These are phyloP conservation scores for Proales similis DNA, from an alignment of 1,140 invertebrate genomes.

Conservation along the genomic window DNA sequence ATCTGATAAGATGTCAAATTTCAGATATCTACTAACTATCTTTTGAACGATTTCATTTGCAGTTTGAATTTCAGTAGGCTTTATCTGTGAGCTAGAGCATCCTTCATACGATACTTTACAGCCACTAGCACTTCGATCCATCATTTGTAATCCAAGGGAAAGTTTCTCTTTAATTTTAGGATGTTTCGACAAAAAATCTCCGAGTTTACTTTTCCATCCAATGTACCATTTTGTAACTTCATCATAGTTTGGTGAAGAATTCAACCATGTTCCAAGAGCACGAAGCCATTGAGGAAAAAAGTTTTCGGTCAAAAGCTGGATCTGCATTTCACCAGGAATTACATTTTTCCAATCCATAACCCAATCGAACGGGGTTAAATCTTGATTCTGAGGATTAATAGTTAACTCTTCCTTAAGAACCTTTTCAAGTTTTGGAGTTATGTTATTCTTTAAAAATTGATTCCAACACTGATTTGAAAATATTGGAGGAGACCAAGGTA, in stretches of 20 bases:
- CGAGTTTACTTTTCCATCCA: slow-evolving; percentile 75
- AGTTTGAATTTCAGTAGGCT: neutral
- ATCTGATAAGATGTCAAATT: neutral
- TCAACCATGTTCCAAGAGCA: slow-evolving; percentile 60
- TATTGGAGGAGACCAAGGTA: slow-evolving; percentile 75
- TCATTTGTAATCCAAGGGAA: slow-evolving; percentile 78
- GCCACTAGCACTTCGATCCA: slow-evolving; percentile 67
- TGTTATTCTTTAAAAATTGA: slow-evolving; percentile 76
- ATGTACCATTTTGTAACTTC: slow-evolving; percentile 79
- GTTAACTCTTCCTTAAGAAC: slow-evolving; percentile 58
- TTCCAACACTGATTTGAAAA: slow-evolving; percentile 73
- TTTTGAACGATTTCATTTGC: neutral
- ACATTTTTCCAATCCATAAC: slow-evolving; percentile 77
- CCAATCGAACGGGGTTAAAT: slow-evolving; percentile 68
- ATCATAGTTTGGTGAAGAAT: slow-evolving; percentile 63
- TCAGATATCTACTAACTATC: neutral
- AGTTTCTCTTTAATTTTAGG: slow-evolving; percentile 70
- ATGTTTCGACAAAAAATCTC: slow-evolving; percentile 60
- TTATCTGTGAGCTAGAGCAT: too few relatives aligned
- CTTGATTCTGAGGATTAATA: slow-evolving; percentile 77
- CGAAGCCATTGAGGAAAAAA: slow-evolving; percentile 83
- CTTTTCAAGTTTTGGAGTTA: slow-evolving; percentile 68
- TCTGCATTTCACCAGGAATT: slow-evolving; percentile 64
- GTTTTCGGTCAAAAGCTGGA: slow-evolving; percentile 66
- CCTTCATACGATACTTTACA: slow-evolving; percentile 22